Conservation (phyloP, 2,888 invertebrate species). For the Arge pagana region DNA sequence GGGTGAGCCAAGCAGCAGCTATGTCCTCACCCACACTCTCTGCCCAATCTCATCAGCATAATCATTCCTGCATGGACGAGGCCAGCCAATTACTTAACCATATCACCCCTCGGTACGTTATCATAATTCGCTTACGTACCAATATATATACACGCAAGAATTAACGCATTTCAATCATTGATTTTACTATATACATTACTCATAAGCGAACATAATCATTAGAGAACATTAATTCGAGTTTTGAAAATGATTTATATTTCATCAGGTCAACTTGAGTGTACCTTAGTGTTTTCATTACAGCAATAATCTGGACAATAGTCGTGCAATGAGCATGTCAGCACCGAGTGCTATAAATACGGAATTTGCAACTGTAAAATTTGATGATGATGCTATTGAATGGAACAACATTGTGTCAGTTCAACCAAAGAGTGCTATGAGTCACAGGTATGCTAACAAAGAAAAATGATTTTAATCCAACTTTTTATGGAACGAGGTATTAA, state of each 20-base stretch:
- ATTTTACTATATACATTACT: background rate
- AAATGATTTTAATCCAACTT: background rate
- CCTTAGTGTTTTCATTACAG: constrained; percentile 56
- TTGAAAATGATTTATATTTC: background rate
- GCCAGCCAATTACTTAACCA: constrained; percentile 56
- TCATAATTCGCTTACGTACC: constrained; percentile 24
- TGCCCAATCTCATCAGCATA: constrained; percentile 51
- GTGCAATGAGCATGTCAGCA: constrained; percentile 81
- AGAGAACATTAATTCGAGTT: background rate
- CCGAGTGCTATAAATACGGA: constrained; percentile 85
- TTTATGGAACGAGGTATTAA: background rate
- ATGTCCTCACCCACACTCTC: constrained; percentile 57
- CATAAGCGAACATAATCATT: background rate
- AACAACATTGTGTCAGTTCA: constrained; percentile 51
- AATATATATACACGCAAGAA: background rate
- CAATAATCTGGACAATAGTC: constrained; percentile 72
- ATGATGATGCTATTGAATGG: constrained; percentile 62
- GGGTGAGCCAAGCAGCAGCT: constrained; percentile 57
- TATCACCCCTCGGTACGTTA: constrained; percentile 54
- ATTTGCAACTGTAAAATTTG: constrained; percentile 73
- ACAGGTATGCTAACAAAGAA: constrained; percentile 42
- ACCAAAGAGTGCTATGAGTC: constrained; percentile 51
- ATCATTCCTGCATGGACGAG: constrained; percentile 56
- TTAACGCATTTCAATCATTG: background rate
- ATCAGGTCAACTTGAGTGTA: no score